Evolutionary conservation across 1,140 invertebrate genomes (phyloP).

Genomic region (Limonius californicus): DNA sequence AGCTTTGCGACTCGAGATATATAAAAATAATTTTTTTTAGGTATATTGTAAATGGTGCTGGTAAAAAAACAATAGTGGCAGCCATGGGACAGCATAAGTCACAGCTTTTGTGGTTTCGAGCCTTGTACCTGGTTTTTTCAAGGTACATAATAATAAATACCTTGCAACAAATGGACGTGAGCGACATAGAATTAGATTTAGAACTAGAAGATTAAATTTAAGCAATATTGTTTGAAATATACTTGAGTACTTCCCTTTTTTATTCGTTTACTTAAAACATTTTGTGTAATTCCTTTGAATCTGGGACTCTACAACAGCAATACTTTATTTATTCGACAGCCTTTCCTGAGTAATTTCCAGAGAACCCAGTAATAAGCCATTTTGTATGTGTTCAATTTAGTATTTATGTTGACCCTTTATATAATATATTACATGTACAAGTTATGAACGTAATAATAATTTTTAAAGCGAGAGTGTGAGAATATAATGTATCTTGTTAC

Average conservation of each 20-base stretch:
- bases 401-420: too few species aligned
- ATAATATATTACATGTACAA: too few species aligned
- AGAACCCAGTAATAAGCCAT: too few species aligned
- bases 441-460: too few species aligned
- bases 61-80: slow-evolving; percentile 55
- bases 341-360: background rate
- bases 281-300: too few species aligned
- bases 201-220: slow-evolving; percentile 59
- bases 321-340: too few species aligned
- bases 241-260: background rate
- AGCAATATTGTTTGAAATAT: background rate
- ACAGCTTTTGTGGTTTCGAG: slow-evolving; percentile 91
- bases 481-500: background rate
- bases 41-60: slow-evolving; percentile 57
- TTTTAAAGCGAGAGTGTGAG: too few species aligned
- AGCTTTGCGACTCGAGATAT: too few species aligned
- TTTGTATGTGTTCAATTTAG: too few species aligned
- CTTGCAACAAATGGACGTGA: slow-evolving; percentile 64
- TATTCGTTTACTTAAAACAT: too few species aligned
- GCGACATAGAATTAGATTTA: slow-evolving; percentile 70
- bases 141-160: slow-evolving; percentile 90
- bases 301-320: too few species aligned
- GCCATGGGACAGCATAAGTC: slow-evolving; percentile 84
- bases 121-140: slow-evolving; percentile 85
- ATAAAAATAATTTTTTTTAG: too few species aligned